These are phyloP conservation scores for Dione vanillae DNA, from an alignment of 2,888 invertebrate species.

Conservation along the genomic window DNA sequence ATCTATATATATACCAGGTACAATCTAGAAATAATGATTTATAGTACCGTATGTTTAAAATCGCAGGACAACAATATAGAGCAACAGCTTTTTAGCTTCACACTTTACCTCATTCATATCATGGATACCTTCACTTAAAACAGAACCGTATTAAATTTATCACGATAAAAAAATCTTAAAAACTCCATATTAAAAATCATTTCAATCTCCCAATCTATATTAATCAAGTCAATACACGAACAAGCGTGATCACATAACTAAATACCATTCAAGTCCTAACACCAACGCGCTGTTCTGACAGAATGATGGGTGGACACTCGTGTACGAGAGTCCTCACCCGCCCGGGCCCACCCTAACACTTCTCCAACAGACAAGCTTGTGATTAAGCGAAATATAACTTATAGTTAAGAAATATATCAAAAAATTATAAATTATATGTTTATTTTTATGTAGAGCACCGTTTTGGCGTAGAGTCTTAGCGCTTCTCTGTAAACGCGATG, in stretches of 20 bases:
- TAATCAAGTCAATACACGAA: neutral
- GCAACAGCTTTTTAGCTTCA: too few relatives aligned
- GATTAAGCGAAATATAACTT: slow-evolving; percentile 13
- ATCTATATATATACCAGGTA: too few relatives aligned
- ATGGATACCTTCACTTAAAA: too few relatives aligned
- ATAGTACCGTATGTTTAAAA: too few relatives aligned
- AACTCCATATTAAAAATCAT: too few relatives aligned
- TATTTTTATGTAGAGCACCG: neutral
- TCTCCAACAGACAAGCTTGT: slow-evolving; percentile 15
- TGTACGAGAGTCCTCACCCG: slow-evolving; percentile 26
- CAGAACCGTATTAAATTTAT: too few relatives aligned
- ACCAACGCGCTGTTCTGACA: slow-evolving; percentile 39
- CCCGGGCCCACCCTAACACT: slow-evolving; percentile 26
- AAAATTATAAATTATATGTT: neutral
- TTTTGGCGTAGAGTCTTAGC: too few relatives aligned
- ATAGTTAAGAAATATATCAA: neutral
- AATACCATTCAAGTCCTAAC: slow-evolving; percentile 11
- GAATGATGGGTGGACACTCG: slow-evolving; percentile 43
- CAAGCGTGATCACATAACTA: slow-evolving; percentile 1
- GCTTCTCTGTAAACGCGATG: too few relatives aligned
- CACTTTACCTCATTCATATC: too few relatives aligned
- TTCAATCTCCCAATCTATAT: neutral
- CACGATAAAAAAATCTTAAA: too few relatives aligned
- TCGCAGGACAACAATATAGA: too few relatives aligned
- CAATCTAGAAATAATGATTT: too few relatives aligned